These are phyloP conservation scores for Schmidtea mediterranea DNA, from an alignment of 1,140 invertebrate species.

Conservation along the genomic window DNA sequence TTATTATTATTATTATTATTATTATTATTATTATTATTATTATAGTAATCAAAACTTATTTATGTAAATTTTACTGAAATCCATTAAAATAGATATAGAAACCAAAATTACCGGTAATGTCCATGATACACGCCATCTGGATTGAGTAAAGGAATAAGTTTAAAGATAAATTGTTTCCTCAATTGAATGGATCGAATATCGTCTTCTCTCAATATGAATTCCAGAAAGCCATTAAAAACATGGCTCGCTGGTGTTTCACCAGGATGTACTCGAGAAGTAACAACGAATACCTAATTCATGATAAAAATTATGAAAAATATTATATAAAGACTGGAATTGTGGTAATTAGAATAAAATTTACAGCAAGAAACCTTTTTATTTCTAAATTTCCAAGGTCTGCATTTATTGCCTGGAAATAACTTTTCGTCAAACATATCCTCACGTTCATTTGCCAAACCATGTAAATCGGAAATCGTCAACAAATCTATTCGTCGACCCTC, in stretches of 20 bases:
- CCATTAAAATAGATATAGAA: slow-evolving; percentile 39
- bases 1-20: too few relatives aligned
- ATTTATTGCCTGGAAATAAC: slow-evolving; percentile 42
- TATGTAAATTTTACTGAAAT: too few relatives aligned
- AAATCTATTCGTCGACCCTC: slow-evolving; percentile 23
- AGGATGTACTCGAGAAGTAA: slow-evolving; percentile 27
- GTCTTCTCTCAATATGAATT: slow-evolving; percentile 23
- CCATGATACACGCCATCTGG: slow-evolving; percentile 28
- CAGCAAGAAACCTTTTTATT: slow-evolving; percentile 16
- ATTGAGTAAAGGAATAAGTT: slow-evolving; percentile 28
- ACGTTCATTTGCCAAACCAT: slow-evolving; percentile 33
- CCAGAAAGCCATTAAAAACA: slow-evolving; percentile 28
- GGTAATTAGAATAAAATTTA: not conserved
- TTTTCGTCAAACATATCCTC: slow-evolving; percentile 33
- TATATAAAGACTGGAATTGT: too few relatives aligned
- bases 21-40: too few relatives aligned
- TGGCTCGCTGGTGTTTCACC: slow-evolving; percentile 26
- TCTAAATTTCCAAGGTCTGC: slow-evolving; percentile 35
- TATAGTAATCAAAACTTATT: too few relatives aligned
- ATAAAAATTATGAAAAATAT: not conserved
- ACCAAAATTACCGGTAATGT: slow-evolving; percentile 46
- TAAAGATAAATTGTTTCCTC: slow-evolving; percentile 26
- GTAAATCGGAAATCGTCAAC: slow-evolving; percentile 22
- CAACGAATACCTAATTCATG: slow-evolving; percentile 18
- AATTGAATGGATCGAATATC: slow-evolving; percentile 20